phyloP scores from a whole-genome alignment of 2,797 vertebrate genomes.

The Lepus townsendii region DNA sequence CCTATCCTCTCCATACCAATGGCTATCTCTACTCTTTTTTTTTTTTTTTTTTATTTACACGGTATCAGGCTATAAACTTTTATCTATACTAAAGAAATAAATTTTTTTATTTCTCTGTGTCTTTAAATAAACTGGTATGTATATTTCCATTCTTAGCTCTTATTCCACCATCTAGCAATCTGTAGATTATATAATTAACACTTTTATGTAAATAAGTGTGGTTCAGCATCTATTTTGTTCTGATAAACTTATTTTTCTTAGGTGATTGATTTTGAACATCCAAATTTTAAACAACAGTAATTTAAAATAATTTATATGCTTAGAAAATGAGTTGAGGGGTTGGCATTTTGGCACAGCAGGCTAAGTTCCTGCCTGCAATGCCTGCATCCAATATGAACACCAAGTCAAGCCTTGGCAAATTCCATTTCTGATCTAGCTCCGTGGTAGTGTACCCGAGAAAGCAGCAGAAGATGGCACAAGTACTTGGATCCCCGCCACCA shows the following conservation, averaged over 20 bases:
- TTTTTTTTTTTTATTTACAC: not conserved
- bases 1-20: not conserved
- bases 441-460: too few relatives aligned
- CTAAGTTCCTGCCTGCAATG: too few relatives aligned
- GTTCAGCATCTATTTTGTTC: not conserved
- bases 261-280: not conserved
- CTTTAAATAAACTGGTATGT: not conserved
- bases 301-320: constrained; percentile 6
- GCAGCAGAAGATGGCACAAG: too few relatives aligned
- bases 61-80: not conserved
- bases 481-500: too few relatives aligned
- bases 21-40: not conserved
- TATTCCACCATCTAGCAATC: not conserved
- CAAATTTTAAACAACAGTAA: not conserved
- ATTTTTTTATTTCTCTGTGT: not conserved
- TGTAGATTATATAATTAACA: not conserved
- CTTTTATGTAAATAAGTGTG: not conserved
- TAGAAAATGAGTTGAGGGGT: not conserved
- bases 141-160: not conserved
- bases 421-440: too few relatives aligned
- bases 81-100: not conserved
- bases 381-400: too few relatives aligned
- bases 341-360: too few relatives aligned
- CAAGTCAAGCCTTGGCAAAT: too few relatives aligned
- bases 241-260: not conserved